phyloP scores from a whole-genome alignment of 64 coral and sea anemone genomes.

The Dendronephthya gigantea region DNA sequence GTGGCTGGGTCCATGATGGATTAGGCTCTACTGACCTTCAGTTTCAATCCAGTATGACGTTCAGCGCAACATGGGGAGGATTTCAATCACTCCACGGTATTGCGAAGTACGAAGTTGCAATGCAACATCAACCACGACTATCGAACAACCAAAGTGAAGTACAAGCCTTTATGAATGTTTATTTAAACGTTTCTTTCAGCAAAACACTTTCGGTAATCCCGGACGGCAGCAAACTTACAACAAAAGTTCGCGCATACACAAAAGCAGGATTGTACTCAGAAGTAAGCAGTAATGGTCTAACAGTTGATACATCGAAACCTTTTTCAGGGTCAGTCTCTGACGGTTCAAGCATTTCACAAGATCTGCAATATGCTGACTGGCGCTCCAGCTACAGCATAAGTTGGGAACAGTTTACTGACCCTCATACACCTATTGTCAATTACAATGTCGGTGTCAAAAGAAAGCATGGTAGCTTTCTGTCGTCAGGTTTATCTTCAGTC shows the following conservation, averaged over 20 bases:
- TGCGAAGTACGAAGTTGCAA: constrained; percentile 37
- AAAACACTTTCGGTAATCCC: constrained; percentile 23
- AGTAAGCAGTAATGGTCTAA: constrained; percentile 52
- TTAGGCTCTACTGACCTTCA: not conserved
- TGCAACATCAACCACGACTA: not conserved
- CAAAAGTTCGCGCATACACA: constrained; percentile 45
- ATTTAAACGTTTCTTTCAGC: constrained; percentile 12
- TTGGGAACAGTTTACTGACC: constrained; percentile 59
- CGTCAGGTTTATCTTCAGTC: constrained; percentile 36
- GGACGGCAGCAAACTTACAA: constrained; percentile 34
- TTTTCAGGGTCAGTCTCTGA: constrained; percentile 22
- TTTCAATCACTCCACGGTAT: constrained; percentile 43
- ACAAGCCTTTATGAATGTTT: constrained; percentile 28
- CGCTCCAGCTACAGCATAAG: constrained; percentile 45
- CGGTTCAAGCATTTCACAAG: not conserved
- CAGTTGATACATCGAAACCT: constrained; percentile 55
- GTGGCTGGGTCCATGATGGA: constrained; percentile 77
- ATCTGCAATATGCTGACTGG: constrained; percentile 50
- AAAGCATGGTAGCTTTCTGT: constrained; percentile 36
- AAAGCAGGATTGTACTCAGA: constrained; percentile 66
- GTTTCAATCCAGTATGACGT: constrained; percentile 41
- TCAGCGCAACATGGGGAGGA: constrained; percentile 50
- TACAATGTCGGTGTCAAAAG: constrained; percentile 65
- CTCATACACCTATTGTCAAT: constrained; percentile 52
- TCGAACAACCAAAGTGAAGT: constrained; percentile 14